These are phyloP conservation scores for Pristis pectinata DNA, from an alignment of 2,797 vertebrate species.

Conservation along the genomic window DNA sequence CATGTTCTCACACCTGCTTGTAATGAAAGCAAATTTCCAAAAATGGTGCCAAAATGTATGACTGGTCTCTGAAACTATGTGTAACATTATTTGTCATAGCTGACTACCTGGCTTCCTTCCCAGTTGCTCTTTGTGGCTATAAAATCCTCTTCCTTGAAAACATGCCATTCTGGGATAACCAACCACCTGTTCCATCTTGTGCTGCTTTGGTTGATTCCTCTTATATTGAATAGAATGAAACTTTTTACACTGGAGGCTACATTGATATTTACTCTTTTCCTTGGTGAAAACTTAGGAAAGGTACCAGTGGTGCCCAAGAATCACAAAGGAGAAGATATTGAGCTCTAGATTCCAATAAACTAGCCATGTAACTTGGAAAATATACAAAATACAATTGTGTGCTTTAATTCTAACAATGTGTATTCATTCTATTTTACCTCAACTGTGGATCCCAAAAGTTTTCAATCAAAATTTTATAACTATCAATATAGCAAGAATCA, in stretches of 20 bases:
- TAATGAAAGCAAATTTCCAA: slow-evolving; percentile 1
- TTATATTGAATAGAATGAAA: not conserved
- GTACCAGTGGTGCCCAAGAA: not conserved
- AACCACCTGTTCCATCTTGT: slow-evolving; percentile 2
- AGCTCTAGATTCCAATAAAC: not conserved
- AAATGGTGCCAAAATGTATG: slow-evolving; percentile 30
- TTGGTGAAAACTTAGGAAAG: not conserved
- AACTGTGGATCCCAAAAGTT: not conserved
- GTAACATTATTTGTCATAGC: not conserved
- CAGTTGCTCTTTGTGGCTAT: not conserved
- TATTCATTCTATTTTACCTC: not conserved
- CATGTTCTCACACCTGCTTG: slow-evolving; percentile 19
- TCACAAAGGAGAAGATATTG: not conserved
- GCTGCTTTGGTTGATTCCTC: not conserved
- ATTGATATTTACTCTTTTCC: not conserved
- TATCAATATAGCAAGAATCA: not conserved
- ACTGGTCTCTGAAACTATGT: slow-evolving; percentile 13
- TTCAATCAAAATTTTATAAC: not conserved
- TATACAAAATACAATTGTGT: not conserved
- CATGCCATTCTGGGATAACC: not conserved
- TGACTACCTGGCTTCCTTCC: not conserved
- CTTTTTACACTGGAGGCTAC: not conserved
- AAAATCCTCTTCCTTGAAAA: not conserved
- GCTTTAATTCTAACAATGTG: not conserved
- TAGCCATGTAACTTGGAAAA: not conserved